Base-by-base conservation (phyloP, 2,888 invertebrate species). In the Coelinius sp. region DNA sequence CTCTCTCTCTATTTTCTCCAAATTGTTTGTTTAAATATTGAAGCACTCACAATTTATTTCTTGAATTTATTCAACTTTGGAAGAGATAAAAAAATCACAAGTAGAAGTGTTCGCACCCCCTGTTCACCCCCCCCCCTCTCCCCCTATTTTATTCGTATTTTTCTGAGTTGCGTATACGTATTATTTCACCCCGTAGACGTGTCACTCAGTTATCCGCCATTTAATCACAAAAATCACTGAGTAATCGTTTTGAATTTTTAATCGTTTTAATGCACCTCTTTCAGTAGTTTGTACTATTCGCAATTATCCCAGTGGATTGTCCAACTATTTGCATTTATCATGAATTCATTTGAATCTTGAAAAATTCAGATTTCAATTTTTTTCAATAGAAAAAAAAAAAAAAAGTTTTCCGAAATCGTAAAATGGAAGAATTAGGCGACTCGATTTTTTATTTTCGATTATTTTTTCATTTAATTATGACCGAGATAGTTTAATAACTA, bases 1-100 rank as follows among this genome's bases (percentile, higher is more conserved):
- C 27, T 59, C 56, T 38, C 25, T 70, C 31, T 72, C 68, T 67
- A 56, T 56, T 27, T 27, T 56, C 14, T 31, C 27, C 41, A 41
- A 41, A 12, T 6, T 41, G 41, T 41, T 59, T 17, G 2, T 70
- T 62, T 70, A 20, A 62, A 10, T 70, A 52, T 52, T 52, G 10
- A 14, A 14, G n/a, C 52, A 52, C 52, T 41, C 41, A 41, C 41
- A 52, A 24, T 24, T 24, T 25, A 12, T 52, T 52, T 24, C 5
- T 22, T 52, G 12, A 52, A 52, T 52, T 20, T 20, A 5, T 20
- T 49, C 2, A 49, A 20, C 12, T 25, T 24, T n/a, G 10, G 24
- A 25, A 49, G 12, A 52, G 1, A 52, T 24, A 1, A n/a, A 41
- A n/a, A 6, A 41, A 31, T 31, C 41, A 41, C 41, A 41, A 41